Conservation (phyloP, 2,888 invertebrate species). For the Drosophila picticornis region DNA sequence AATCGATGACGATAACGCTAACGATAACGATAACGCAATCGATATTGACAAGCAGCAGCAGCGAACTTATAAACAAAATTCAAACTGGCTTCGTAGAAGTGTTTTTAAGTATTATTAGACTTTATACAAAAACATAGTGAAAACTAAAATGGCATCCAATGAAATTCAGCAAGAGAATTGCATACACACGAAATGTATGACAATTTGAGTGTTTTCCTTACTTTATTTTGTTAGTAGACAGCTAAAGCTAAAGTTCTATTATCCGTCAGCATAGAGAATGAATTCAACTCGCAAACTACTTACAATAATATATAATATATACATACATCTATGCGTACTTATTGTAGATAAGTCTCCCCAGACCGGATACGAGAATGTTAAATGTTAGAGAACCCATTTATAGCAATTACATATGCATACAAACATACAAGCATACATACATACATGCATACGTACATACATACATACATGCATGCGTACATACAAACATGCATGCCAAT, state of each 20-base stretch:
- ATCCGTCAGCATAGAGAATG: constrained; percentile 42
- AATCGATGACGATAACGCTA: constrained; percentile 20
- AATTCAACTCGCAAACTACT: constrained; percentile 34
- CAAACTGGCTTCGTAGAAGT: constrained; percentile 81
- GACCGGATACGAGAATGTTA: constrained; percentile 34
- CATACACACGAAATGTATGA: constrained; percentile 13
- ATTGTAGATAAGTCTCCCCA: constrained; percentile 20
- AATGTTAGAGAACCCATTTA: constrained; percentile 50
- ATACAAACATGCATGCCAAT: constrained; percentile 26
- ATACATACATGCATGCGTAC: not conserved
- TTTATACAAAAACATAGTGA: constrained; percentile 49
- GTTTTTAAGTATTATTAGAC: constrained; percentile 81
- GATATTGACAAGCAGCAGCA: constrained; percentile 45
- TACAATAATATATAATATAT: constrained; percentile 24
- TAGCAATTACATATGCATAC: constrained; percentile 1
- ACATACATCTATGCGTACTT: constrained; percentile 5
- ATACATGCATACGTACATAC: not conserved
- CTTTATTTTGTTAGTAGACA: constrained; percentile 29
- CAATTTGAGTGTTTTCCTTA: constrained; percentile 17
- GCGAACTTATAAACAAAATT: constrained; percentile 68
- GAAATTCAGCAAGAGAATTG: constrained; percentile 25
- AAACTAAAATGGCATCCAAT: constrained; percentile 39
- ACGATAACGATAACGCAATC: constrained; percentile 8
- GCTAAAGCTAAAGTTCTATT: constrained; percentile 40
- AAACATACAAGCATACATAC: constrained; percentile 1